Base-by-base conservation (phyloP, 1,140 invertebrate species). In the Hycleus phaleratus region DNA sequence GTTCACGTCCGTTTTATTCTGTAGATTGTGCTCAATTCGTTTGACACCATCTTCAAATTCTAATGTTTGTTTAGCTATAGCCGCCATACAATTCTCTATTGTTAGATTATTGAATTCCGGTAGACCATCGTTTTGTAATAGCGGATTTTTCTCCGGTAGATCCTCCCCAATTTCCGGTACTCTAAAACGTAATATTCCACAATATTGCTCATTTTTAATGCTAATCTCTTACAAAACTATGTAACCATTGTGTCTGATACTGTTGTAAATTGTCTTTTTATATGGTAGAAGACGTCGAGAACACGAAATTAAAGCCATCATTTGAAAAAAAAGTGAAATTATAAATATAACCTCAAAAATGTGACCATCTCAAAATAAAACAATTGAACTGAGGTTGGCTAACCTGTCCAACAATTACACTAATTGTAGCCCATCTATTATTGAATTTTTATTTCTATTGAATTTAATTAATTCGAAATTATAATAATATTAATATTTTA, bases 121-220 rank as follows among this genome's bases (percentile, higher is more conserved):
- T 42, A 88, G 76, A 4, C 85, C 84, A 72, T 85, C 79, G 39
- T 81, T 79, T 59, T 84, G 81, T 1, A 93, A 68, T n/a, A 94
- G 71, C 18, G 84, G 78, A 77, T 90, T 90, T 64, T 84, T 85
- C 38, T 85, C 81, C 43, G 81, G 78, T 64, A 82, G 77, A 68
- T 94, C 90, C 70, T 88, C 84, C 4, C 91, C 91, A 46, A 95
- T 88, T 82, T 95, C 92, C 44, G 93, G 93, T 54, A 95, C 82
- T 61, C 93, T 95, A 71, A 77, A 79, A 66, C 49, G 7, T 44
- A 11, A 52, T 44, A 48, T 38, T 18, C 32, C 4, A 32, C 7
- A 7, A 32, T 32, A 43, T 52, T 60, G 18, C 50, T 46, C 24
- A 38, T n/a, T 18, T 26, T 46, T 2, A 48, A 48, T 32, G 4